Conservation (phyloP, 2,113 vertebrate species). For the Scatophagus argus region DNA sequence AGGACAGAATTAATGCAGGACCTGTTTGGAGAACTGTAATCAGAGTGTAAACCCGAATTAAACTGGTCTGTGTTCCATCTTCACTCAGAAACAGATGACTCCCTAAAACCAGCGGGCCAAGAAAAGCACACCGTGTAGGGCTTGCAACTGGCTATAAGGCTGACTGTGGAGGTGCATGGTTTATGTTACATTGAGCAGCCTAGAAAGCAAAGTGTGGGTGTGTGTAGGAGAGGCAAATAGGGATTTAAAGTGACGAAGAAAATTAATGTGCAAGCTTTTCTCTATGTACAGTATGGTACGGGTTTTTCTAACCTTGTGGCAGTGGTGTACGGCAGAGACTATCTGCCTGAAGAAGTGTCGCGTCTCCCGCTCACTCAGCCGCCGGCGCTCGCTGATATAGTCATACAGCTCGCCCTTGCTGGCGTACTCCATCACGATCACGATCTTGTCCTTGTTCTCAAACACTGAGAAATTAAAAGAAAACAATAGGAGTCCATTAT, state of each 20-base stretch:
- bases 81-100: slow-evolving; percentile 73
- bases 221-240: slow-evolving; percentile 1
- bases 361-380: slow-evolving; percentile 93
- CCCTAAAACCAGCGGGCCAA: slow-evolving; percentile 56
- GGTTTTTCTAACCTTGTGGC: slow-evolving; percentile 92
- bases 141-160: slow-evolving; percentile 53
- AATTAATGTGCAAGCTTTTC: slow-evolving; percentile 3
- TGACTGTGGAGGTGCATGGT: slow-evolving; percentile 52
- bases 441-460: slow-evolving; percentile 99
- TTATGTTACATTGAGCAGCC: slow-evolving; percentile 47
- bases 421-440: slow-evolving; percentile 96
- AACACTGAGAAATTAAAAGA: slow-evolving; percentile 87
- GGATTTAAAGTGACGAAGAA: slow-evolving; percentile 4
- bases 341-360: slow-evolving; percentile 98
- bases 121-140: slow-evolving; percentile 61
- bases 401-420: slow-evolving; percentile 98
- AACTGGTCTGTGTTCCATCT: slow-evolving; percentile 65
- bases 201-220: slow-evolving; percentile 40
- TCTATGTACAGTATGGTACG: background rate
- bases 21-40: slow-evolving; percentile 47
- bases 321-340: slow-evolving; percentile 96
- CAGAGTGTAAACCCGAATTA: slow-evolving; percentile 60
- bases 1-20: slow-evolving; percentile 55
- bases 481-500: slow-evolving; percentile 38
- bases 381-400: slow-evolving; percentile 95